These are phyloP conservation scores for Orchesella flavescens DNA, from an alignment of 2,888 invertebrate species.

Conservation along the genomic window DNA sequence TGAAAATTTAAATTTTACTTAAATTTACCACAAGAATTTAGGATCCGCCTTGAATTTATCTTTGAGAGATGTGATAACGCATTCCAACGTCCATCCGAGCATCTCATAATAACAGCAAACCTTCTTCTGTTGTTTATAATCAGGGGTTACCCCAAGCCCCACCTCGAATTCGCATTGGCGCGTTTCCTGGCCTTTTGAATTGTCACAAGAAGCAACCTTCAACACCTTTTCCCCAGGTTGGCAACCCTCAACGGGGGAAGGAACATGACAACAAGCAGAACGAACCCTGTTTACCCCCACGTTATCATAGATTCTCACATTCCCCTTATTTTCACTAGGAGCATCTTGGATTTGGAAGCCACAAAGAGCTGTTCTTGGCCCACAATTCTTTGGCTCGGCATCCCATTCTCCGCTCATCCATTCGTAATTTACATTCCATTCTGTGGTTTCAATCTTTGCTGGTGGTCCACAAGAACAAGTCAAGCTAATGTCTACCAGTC, in stretches of 20 bases:
- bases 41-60: neutral
- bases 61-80: neutral
- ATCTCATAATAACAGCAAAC: conserved; percentile 13
- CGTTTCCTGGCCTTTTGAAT: neutral
- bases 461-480: neutral
- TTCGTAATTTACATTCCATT: neutral
- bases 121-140: neutral
- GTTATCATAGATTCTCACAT: neutral
- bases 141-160: neutral
- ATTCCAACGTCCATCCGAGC: neutral
- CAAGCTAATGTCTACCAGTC: neutral
- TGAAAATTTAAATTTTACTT: too few species aligned
- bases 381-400: neutral
- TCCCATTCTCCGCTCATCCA: conserved; percentile 8
- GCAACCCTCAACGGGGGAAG: neutral
- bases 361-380: conserved; percentile 8
- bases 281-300: neutral
- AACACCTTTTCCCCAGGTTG: neutral
- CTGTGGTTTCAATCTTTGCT: neutral
- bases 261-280: conserved; percentile 1
- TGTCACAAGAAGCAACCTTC: conserved; percentile 7
- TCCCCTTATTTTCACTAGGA: neutral
- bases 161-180: conserved; percentile 16
- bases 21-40: too few species aligned
- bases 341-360: conserved; percentile 14